Conservation (phyloP, 2,797 vertebrate species). For the Okamejei kenojei region DNA sequence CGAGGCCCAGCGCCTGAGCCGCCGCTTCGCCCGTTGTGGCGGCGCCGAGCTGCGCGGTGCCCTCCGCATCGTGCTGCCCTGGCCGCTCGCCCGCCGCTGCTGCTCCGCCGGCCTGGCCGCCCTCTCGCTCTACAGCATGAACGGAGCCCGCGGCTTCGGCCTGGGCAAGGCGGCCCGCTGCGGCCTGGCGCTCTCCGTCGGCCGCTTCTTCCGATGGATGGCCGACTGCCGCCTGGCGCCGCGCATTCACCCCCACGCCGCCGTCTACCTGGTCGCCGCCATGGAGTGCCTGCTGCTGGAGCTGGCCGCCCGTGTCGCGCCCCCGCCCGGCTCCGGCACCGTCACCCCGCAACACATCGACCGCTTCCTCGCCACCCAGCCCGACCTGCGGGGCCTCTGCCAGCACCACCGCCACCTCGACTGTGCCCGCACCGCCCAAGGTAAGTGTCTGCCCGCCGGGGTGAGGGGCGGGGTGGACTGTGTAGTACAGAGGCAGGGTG, state of each 20-base stretch:
- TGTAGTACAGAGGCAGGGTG: too few species aligned
- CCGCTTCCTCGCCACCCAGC: constrained; percentile 77
- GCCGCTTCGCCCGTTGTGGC: constrained; percentile 92
- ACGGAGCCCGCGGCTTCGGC: constrained; percentile 84
- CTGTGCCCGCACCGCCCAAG: constrained; percentile 86
- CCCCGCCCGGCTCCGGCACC: constrained; percentile 44
- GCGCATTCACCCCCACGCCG: constrained; percentile 88
- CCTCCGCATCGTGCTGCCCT: constrained; percentile 79
- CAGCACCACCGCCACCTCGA: constrained; percentile 86
- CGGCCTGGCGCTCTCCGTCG: constrained; percentile 84
- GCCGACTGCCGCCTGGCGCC: constrained; percentile 83
- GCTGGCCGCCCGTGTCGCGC: constrained; percentile 61
- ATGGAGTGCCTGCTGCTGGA: constrained; percentile 87
- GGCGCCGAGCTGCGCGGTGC: constrained; percentile 91
- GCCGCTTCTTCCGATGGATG: constrained; percentile 96
- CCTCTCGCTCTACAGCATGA: constrained; percentile 89
- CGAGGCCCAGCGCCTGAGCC: constrained; percentile 86
- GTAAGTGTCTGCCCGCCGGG: constrained; percentile 61
- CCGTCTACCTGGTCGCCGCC: constrained; percentile 88
- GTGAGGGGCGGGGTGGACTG: too few species aligned
- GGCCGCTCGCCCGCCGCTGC: constrained; percentile 77
- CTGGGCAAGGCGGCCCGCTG: constrained; percentile 83
- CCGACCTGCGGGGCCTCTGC: constrained; percentile 88
- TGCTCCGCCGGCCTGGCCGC: constrained; percentile 75
- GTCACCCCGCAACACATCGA: constrained; percentile 77